These are phyloP conservation scores for Xestia xanthographa DNA, from an alignment of 2,888 invertebrate genomes.

Conservation along the genomic window DNA sequence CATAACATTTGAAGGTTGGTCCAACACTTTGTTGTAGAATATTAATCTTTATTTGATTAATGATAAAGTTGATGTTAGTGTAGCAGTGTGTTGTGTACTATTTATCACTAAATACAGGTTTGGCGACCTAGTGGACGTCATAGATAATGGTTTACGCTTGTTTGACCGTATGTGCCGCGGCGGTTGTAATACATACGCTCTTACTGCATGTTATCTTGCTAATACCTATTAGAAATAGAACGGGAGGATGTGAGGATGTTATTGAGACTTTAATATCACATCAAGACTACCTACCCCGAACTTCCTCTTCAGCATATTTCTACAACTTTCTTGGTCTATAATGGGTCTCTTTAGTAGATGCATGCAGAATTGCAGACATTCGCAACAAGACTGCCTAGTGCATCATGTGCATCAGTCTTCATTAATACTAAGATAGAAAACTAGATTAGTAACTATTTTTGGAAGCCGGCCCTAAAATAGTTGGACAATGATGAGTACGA, in stretches of 20 bases:
- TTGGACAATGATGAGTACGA: constrained; percentile 30
- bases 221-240: constrained; percentile 43
- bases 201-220: constrained; percentile 37
- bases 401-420: neutral
- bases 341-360: neutral
- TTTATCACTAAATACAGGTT: constrained; percentile 79
- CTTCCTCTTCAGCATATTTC: neutral
- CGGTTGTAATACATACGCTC: constrained; percentile 50
- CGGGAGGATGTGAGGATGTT: constrained; percentile 25
- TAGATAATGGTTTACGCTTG: constrained; percentile 66
- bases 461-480: constrained; percentile 28
- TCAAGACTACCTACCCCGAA: neutral
- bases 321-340: neutral
- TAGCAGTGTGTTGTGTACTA: constrained; percentile 56
- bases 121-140: constrained; percentile 76
- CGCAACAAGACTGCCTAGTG: neutral
- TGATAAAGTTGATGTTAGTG: constrained; percentile 60
- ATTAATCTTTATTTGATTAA: constrained; percentile 50
- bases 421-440: neutral
- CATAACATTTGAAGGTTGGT: constrained; percentile 76
- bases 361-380: neutral
- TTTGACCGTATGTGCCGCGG: constrained; percentile 58
- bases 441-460: constrained; percentile 32
- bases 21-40: constrained; percentile 41
- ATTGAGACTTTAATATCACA: constrained; percentile 13